Percentiles rank a stretch among this genome's conserved stretches.
Evolutionary conservation across 2,113 vertebrate genomes (phyloP).

Genomic region (Brienomyrus longianalis): DNA sequence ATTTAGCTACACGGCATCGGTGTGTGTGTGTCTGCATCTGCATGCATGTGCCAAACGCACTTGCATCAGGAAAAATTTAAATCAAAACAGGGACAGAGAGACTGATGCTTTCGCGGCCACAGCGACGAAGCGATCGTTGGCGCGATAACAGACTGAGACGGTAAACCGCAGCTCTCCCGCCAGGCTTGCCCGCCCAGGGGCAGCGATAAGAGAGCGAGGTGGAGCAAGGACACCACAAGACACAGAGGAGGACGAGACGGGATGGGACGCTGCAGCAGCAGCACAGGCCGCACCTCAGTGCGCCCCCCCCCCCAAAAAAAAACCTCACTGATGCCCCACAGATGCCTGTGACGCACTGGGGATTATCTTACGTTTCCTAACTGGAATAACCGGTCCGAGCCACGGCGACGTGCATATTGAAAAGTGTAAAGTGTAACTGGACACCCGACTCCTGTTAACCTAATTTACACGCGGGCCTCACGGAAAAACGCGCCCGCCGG

Average conservation of each 20-base stretch:
- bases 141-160: slow-evolving; percentile 80
- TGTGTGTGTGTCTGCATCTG: background rate
- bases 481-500: background rate
- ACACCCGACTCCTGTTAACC: slow-evolving; percentile 65
- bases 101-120: slow-evolving; percentile 77
- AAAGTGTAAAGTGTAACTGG: slow-evolving; percentile 75
- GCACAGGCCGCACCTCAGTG: background rate
- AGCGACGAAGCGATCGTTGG: slow-evolving; percentile 79
- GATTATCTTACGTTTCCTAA: slow-evolving; percentile 45
- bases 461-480: slow-evolving; percentile 65
- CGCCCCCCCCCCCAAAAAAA: background rate
- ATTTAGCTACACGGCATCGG: background rate
- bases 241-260: slow-evolving; percentile 25
- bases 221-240: slow-evolving; percentile 29
- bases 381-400: slow-evolving; percentile 86
- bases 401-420: slow-evolving; percentile 73
- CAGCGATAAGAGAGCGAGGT: slow-evolving; percentile 57
- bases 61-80: slow-evolving; percentile 23
- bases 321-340: slow-evolving; percentile 45
- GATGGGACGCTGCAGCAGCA: background rate
- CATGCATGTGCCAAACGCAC: background rate
- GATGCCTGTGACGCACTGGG: slow-evolving; percentile 28
- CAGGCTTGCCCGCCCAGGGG: slow-evolving; percentile 63
- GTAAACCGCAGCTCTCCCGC: slow-evolving; percentile 75
- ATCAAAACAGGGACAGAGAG: slow-evolving; percentile 32